Base-by-base conservation (phyloP, 2,797 vertebrate species). In the Heterohyrax brucei region DNA sequence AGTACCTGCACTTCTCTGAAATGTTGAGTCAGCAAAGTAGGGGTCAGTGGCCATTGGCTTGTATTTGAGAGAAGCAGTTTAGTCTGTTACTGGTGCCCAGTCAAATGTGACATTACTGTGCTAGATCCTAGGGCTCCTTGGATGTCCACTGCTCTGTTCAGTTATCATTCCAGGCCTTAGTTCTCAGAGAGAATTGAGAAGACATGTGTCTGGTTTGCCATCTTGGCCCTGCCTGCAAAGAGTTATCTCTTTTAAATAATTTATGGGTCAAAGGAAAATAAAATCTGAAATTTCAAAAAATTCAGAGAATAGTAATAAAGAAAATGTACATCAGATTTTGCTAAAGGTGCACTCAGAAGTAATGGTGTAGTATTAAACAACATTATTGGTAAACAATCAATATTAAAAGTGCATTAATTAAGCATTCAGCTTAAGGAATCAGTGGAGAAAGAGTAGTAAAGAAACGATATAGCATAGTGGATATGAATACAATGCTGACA, bases 321-420 rank as follows among this genome's bases (percentile, higher is more conserved):
- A 68, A 83, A 78, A 61, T 14, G 59, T 14, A 46, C n/a, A 76
- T 82, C 21, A 90, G 62, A 92, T 72, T 18, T 10, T 39, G 77
- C 81, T 56, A 73, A 77, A 64, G 3, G n/a, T 86, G 4, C 73
- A 62, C 18, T 59, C 30, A 75, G 50, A 89, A 81, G 68, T 62
- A 64, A 77, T 24, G 30, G 33, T 80, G 48, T 33, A 75, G 6
- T 9, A 87, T 78, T 87, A 90, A 95, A 46, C 13, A 83, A 3
- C 50, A 19, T 78, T 82, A 64, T 33, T 84, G 7, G 75, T 64
- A 64, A 82, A 50, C 44, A 10, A 61, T 44, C 10, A 83, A 33
- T 87, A 62, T 26, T 84, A 8, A 87, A 91, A 92, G 81, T 92
- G 64, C 1, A 61, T 94, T 61, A 72, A 78, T 92, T 66, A 80